Base-by-base conservation (phyloP, 2,113 vertebrate species). In the Crotalus helleri region DNA sequence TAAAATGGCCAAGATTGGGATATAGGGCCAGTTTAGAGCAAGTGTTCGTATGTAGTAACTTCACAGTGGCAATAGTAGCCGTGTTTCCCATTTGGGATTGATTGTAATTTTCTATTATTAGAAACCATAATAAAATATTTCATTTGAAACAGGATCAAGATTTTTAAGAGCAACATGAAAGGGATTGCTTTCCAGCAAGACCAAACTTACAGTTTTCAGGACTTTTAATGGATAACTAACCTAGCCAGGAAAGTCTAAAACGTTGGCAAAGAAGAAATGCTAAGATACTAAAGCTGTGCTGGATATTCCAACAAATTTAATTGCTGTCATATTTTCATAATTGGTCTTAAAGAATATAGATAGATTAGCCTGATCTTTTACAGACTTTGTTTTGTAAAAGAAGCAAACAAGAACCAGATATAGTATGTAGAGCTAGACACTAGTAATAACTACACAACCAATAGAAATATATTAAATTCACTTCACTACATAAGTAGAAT, bases 31-130 rank as follows among this genome's bases (percentile, higher is more conserved):
- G 33, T 81, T 81, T 39, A 81, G 69, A 81, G 15, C 33, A 39
- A 39, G 5, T 9, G 88, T 59, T 95, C 61, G 33, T 91, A 93
- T 92, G 5, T 49, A 87, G 3, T 49, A 86, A 49, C 5, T 51
- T 24, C 24, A 51, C 49, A 51, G 85, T 15, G 24, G 24, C 49
- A 51, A 49, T 86, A 26, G 46, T 49, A 49, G 44, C 46, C 0
- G 4, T 5, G 46, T 86, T 86, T 90, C 93, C 91, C 89, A 92
- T 88, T 94, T 85, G 3, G 54, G 94, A 95, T 93, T 93, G 95
- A 64, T 95, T 96, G 92, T 92, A 94, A 0, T 94, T 95, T 94
- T 95, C 95, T 95, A 90, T 92, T 92, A 53, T 96, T 97, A 96
- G 95, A 95, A 95, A 95, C 29, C 93, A 92, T 96, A 93, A 96